Percentiles rank a stretch among this genome's conserved stretches.
Evolutionary conservation across 2,113 vertebrate genomes (phyloP).

Genomic region (Dromas ardeola): DNA sequence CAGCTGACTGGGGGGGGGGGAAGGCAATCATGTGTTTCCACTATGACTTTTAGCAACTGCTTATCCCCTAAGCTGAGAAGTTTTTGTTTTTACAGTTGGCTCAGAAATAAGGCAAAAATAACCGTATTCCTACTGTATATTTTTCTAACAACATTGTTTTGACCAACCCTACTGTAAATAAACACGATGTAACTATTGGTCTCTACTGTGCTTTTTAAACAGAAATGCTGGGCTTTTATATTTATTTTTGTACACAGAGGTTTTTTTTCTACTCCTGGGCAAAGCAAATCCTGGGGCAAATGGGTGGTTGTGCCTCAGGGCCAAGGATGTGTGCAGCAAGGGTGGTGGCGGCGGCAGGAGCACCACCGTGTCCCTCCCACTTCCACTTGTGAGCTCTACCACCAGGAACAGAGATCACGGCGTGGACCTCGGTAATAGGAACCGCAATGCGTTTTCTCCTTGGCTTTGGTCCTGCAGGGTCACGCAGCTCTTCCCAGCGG

Average conservation of each 20-base stretch:
- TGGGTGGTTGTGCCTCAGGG: neutral
- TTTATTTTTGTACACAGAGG: neutral
- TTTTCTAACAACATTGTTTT: neutral
- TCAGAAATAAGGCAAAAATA: neutral
- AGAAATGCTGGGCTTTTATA: neutral
- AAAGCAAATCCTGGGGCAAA: neutral
- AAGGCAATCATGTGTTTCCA: neutral
- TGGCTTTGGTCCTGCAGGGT: neutral
- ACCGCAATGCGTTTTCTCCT: fast-evolving
- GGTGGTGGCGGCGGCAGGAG: neutral
- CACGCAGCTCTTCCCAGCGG: neutral
- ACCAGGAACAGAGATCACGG: fast-evolving
- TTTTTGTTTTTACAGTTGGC: neutral
- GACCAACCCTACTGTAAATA: neutral
- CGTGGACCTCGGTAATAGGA: fast-evolving
- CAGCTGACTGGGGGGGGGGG: too few species aligned
- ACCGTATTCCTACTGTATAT: neutral
- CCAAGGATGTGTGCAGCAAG: neutral
- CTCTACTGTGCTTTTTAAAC: neutral
- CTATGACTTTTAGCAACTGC: neutral
- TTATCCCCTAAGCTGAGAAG: neutral
- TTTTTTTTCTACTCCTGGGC: neutral
- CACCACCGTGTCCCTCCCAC: fast-evolving
- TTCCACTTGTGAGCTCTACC: neutral
- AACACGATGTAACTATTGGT: neutral